Conservation (phyloP, 2,888 invertebrate species). For the Zaprionus bogoriensis region DNA sequence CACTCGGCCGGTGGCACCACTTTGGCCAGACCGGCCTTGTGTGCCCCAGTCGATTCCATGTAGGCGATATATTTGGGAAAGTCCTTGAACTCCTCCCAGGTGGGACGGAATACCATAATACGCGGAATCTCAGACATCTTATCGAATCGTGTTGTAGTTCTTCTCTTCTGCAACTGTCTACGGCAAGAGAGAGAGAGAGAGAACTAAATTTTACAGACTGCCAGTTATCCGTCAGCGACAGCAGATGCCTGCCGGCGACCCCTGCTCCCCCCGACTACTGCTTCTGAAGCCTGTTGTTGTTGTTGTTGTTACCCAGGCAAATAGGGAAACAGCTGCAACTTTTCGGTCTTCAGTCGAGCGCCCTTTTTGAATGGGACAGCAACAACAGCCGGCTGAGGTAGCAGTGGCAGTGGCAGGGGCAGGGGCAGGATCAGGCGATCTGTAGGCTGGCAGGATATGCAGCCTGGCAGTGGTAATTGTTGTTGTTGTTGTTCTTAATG, state of each 20-base stretch:
- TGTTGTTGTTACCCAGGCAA: constrained; percentile 28
- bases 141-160: constrained; percentile 21
- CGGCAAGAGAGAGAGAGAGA: constrained; percentile 15
- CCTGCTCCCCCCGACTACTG: no score
- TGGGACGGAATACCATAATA: constrained; percentile 91
- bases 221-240: not conserved
- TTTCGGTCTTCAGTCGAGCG: constrained; percentile 44
- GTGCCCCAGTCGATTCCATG: constrained; percentile 96
- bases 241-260: constrained; percentile 1
- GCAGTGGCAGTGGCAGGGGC: constrained; percentile 24
- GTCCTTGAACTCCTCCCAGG: constrained; percentile 98
- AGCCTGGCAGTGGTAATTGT: constrained; percentile 20
- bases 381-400: constrained; percentile 22
- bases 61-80: constrained; percentile 94
- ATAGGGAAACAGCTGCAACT: constrained; percentile 68
- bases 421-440: constrained; percentile 38
- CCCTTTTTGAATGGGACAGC: constrained; percentile 64
- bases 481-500: constrained; percentile 12
- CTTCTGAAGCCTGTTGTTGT: not conserved
- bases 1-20: constrained; percentile 98
- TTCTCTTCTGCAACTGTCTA: constrained; percentile 46
- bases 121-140: constrained; percentile 79
- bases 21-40: constrained; percentile 97
- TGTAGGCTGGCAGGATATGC: constrained; percentile 69
- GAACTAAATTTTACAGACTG: constrained; percentile 21